Conservation (phyloP, 1,140 invertebrate genomes). For the Rhagoletis pomonella region DNA sequence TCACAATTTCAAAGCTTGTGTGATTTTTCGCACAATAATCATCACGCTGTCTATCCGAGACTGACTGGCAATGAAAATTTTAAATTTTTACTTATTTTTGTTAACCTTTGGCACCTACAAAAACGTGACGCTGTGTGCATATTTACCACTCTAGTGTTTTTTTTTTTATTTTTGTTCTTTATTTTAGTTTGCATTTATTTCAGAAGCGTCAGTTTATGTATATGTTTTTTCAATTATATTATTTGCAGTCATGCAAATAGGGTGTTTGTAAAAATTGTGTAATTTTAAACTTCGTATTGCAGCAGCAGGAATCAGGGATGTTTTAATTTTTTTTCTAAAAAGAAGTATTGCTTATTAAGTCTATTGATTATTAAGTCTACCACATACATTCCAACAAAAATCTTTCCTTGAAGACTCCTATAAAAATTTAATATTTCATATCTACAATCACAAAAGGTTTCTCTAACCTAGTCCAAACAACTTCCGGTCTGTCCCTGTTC, state of each 20-base stretch:
- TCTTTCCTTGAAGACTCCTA: no score
- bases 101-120: slow-evolving; percentile 28
- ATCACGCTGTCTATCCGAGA: neutral
- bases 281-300: no score
- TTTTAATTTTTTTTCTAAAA: neutral
- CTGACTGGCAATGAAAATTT: slow-evolving; percentile 34
- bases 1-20: slow-evolving; percentile 24
- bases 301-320: neutral
- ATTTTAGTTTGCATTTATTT: neutral
- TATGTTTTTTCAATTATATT: neutral
- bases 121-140: neutral
- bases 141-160: neutral
- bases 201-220: neutral
- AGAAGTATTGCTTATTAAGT: neutral
- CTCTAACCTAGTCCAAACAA: no score
- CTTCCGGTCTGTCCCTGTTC: no score
- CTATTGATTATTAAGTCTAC: no score
- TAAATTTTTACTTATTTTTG: slow-evolving; percentile 14
- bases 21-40: slow-evolving; percentile 55
- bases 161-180: neutral
- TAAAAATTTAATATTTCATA: no score
- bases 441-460: no score
- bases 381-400: no score
- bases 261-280: neutral
- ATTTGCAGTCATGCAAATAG: neutral